Base-by-base conservation (phyloP, 2,113 vertebrate genomes). In the Atrichornis clamosus region DNA sequence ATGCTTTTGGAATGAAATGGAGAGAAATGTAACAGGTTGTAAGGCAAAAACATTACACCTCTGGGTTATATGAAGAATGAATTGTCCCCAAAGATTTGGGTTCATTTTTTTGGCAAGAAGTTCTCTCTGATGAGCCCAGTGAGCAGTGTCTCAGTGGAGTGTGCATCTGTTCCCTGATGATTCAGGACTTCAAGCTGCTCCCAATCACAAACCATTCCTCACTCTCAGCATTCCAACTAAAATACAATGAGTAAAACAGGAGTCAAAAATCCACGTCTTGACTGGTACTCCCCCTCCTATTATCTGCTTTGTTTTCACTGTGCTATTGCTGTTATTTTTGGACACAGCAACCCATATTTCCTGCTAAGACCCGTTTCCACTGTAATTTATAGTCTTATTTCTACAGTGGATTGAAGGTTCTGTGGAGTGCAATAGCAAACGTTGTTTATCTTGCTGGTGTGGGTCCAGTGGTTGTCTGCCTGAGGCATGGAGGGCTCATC, bases 241-340 rank as follows among this genome's bases (percentile, higher is more conserved):
- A 87, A 89, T 49, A 41, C 64, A 52, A 3, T 23, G 46, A 69
- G 37, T 53, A 87, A 77, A 95, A 88, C 0, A 0, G 59, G 55
- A 90, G 77, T 83, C 33, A 69, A 76, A 85, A 85, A 49, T 37
- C 35, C 56, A 42, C 46, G 41, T 47, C 37, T 95, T 1, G 0
- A 64, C 30, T 37, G 78, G 41, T 15, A 50, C 37, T 90, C 62
- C 62, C 65, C 13, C 41, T 84, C 62, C 69, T 56, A 84, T 68
- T 75, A 83, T 20, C 32, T 60, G 17, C 70, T 93, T 73, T 73
- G 32, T 83, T 91, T 87, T 72, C 79, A 53, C 67, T 64, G 53
- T n/a, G 72, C 33, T 93, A 23, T 68, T 65, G 49, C 68, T 97
- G 72, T 93, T 87, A 60, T 86, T 95, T 88, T 89, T 96, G 75